Conservation (phyloP, 2,797 vertebrate species). For the Moxostoma hubbsi region DNA sequence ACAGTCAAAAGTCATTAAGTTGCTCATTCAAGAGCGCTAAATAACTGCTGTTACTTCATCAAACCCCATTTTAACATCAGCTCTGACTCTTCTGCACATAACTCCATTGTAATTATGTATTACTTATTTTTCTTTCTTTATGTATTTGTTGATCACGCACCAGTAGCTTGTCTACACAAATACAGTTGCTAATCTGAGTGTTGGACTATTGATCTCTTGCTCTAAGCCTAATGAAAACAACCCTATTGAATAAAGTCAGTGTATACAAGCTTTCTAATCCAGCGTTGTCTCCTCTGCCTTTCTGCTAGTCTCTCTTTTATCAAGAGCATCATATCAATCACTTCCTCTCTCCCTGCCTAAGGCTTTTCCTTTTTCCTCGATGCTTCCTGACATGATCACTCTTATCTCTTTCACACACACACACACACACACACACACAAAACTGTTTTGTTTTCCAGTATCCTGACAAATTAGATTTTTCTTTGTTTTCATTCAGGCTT, state of each 20-base stretch:
- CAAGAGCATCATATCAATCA: slow-evolving; percentile 41
- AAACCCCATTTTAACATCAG: not conserved
- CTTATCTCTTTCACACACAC: slow-evolving; percentile 11
- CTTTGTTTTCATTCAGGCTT: slow-evolving; percentile 33
- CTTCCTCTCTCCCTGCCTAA: slow-evolving; percentile 26
- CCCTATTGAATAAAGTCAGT: slow-evolving; percentile 37
- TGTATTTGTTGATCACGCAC: not conserved
- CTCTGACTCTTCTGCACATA: not conserved
- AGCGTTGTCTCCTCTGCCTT: not conserved
- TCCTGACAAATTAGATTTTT: slow-evolving; percentile 50
- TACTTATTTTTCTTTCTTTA: not conserved
- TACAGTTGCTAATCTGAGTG: slow-evolving; percentile 33
- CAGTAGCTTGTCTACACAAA: slow-evolving; percentile 56
- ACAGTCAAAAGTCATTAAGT: not conserved
- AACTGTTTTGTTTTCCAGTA: slow-evolving; percentile 29
- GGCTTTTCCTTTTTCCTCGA: slow-evolving; percentile 7
- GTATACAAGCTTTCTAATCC: not conserved
- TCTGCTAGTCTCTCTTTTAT: slow-evolving; percentile 7
- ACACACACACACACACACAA: not conserved
- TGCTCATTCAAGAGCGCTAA: not conserved
- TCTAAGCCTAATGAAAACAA: slow-evolving; percentile 60
- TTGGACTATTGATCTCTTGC: slow-evolving; percentile 60
- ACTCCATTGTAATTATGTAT: not conserved
- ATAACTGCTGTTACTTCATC: not conserved
- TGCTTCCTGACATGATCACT: not conserved